phyloP scores from a whole-genome alignment of 2,113 vertebrate genomes.

The Cyphomyrus plagiostoma region DNA sequence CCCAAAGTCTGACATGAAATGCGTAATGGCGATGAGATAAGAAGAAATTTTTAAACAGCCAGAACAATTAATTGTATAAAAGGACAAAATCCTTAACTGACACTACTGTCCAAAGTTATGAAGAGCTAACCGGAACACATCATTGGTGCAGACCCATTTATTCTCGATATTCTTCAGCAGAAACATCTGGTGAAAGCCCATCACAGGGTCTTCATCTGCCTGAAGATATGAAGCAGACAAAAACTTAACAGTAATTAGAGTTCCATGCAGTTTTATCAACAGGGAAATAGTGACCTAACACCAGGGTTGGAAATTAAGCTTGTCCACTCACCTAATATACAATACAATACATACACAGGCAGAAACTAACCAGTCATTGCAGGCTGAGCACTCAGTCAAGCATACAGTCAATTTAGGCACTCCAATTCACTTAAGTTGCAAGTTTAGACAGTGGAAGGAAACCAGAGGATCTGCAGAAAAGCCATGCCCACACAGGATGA shows the following conservation, averaged over 20 bases:
- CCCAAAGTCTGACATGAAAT: not conserved
- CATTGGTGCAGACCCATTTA: constrained; percentile 60
- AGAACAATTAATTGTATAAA: not conserved
- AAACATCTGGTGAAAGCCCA: constrained; percentile 67
- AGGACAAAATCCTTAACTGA: not conserved
- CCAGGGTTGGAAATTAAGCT: not conserved
- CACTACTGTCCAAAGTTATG: constrained; percentile 58
- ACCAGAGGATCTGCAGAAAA: not conserved
- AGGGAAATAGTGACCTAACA: not conserved
- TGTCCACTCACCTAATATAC: not conserved
- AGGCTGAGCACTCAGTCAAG: not conserved
- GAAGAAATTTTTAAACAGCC: not conserved
- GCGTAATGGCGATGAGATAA: not conserved
- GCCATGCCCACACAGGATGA: not conserved
- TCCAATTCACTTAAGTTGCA: not conserved
- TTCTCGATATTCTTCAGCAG: constrained; percentile 55
- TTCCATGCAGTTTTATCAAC: not conserved
- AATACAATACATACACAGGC: not conserved
- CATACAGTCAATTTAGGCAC: not conserved
- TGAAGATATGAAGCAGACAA: constrained; percentile 28
- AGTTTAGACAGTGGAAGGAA: not conserved
- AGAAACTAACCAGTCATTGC: not conserved
- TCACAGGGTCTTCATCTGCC: constrained; percentile 57
- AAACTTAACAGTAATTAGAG: not conserved
- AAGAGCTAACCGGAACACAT: constrained; percentile 61